Evolutionary conservation across 2,113 vertebrate species (phyloP), one percentile per base, ranked within the genome.

Genomic region (Oxyruncus cristatus): DNA sequence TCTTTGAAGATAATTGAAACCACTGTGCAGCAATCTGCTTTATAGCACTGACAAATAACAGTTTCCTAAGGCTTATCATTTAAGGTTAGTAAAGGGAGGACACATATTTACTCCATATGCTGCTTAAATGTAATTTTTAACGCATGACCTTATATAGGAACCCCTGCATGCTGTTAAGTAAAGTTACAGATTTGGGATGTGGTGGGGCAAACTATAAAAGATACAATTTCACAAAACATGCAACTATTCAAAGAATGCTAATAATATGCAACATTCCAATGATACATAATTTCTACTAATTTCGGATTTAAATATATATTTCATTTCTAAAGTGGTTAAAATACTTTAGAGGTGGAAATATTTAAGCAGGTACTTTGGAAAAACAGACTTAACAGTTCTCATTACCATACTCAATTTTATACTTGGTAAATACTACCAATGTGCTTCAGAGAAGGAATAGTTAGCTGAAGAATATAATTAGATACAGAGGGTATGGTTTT

Each of bases 1-100:
- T 88, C 99, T 99, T 99, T 99, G 99, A 99, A 99, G 99, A 99
- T 99, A 99, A 99, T 99, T 99, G 99, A 99, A 99, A 99, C 99
- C 99, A 99, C 98, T 98, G 99, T 99, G 98, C 98, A 99, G 99
- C 99, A 99, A 99, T 99, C 99, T 99, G 99, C 99, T 99, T 99
- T 99, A 99, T 98, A 99, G 99, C 98, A 99, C 99, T 99, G 99
- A 99, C 99, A 99, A 99, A 99, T 99, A 99, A 99, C 98, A 99
- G 99, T 99, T 99, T 99, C 99, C 99, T 99, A 98, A 98, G 98
- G 99, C 98, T 98, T 98, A 99, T 98, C 98, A 98, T 98, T 98
- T 98, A 99, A 99, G 98, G 98, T 99, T 99, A 98, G 98, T 97
- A 97, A 98, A 98, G 97, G 95, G 98, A 98, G 97, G 95, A 98